Base-by-base conservation (phyloP, 2,113 vertebrate genomes). In the Numida meleagris region DNA sequence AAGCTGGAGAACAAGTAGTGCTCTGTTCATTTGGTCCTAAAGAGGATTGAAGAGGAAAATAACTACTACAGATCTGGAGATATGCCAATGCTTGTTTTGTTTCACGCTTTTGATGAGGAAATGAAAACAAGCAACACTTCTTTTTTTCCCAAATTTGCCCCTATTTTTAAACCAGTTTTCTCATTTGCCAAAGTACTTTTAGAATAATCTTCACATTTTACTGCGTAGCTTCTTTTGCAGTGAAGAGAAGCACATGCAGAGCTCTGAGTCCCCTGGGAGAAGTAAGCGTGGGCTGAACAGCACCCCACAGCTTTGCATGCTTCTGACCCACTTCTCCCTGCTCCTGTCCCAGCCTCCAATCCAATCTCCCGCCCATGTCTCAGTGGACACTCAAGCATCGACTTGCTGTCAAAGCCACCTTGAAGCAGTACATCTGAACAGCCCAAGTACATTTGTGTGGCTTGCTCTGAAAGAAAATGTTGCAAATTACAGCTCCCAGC, bases 241-340 rank as follows among this genome's bases (percentile, higher is more conserved):
- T 14, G 34, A 59, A 63, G 29, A 63, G 33, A 7, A 92, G 48
- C n/a, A 58, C 18, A 10, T 0, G 1, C 2, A 68, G 11, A 63
- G 17, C 50, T 87, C 48, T 0, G 0, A 12, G 46, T 40, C 10
- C 27, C 48, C 34, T 48, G 45, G 6, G 57, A 79, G n/a, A 57
- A 40, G 58, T 4, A 38, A 33, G 10, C 0, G 3, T 9, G 59
- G 77, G 48, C 59, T 27, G n/a, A n/a, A 21, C 76, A 81, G 68
- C 2, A 34, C 16, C 42, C 65, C 20, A 21, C 1, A 5, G 53
- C 8, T 72, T 20, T 19, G 19, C 12, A 5, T 4, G 11, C 9
- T 71, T 16, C 31, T 5, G 13, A 66, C 27, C 40, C 25, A n/a
- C 6, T 57, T 29, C 61, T 25, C 40, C 29, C 75, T 6, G 1